phyloP scores from a whole-genome alignment of 1,140 invertebrate genomes.

The Leptinotarsa defecta region DNA sequence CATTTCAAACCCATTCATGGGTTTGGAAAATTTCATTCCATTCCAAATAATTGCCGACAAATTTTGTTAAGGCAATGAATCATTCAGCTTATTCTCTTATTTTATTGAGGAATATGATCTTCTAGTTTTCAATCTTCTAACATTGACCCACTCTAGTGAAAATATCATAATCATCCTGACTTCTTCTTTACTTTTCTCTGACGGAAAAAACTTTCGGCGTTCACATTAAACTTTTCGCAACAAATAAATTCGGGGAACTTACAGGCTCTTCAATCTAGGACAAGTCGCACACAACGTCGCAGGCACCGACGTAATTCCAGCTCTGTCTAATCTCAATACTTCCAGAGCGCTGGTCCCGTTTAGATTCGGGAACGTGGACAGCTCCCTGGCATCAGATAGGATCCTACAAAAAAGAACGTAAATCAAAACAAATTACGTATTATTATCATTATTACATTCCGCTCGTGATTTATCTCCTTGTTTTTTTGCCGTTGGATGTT shows the following conservation, averaged over 20 bases:
- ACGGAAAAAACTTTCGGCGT: not conserved
- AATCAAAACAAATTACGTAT: conserved; percentile 35
- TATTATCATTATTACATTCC: conserved; percentile 32
- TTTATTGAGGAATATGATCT: too few species aligned
- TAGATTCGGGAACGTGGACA: conserved; percentile 80
- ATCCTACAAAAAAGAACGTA: conserved; percentile 63
- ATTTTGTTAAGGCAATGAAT: too few species aligned
- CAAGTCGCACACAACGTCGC: conserved; percentile 74
- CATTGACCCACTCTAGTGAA: too few species aligned
- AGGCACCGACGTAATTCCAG: conserved; percentile 73
- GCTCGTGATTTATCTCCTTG: conserved; percentile 23
- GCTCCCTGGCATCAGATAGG: conserved; percentile 79
- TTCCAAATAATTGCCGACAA: too few species aligned
- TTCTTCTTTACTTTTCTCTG: too few species aligned
- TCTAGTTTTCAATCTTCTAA: too few species aligned
- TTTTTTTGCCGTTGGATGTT: conserved; percentile 20
- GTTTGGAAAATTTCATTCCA: too few species aligned
- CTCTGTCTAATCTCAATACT: conserved; percentile 80
- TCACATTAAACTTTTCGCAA: not conserved
- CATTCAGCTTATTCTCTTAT: too few species aligned
- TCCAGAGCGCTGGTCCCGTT: conserved; percentile 78
- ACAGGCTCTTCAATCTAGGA: conserved; percentile 84
- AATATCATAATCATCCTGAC: too few species aligned
- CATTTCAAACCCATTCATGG: too few species aligned
- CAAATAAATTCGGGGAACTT: conserved; percentile 58